Evolutionary conservation across 2,888 invertebrate species (phyloP).

Genomic region (Drepana falcataria): DNA sequence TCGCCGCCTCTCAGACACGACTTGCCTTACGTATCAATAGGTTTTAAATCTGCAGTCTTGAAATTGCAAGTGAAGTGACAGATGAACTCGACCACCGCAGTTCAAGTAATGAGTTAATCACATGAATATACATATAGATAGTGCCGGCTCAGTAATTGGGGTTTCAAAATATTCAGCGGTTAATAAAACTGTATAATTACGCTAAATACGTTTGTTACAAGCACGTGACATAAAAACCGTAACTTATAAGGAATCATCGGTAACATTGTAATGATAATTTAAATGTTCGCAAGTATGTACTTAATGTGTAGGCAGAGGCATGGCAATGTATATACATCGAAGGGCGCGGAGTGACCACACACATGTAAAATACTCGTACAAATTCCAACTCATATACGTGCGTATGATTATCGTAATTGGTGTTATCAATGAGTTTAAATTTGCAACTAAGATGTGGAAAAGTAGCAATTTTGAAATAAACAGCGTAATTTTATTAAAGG

Average conservation of each 20-base stretch:
- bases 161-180: neutral
- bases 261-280: conserved; percentile 16
- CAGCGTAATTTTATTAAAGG: neutral
- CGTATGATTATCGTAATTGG: neutral
- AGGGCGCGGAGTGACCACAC: neutral
- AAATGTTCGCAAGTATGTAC: conserved; percentile 18
- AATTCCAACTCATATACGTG: neutral
- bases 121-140: neutral
- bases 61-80: no score
- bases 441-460: neutral
- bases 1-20: no score
- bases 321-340: neutral
- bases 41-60: no score
- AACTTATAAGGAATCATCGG: conserved; percentile 16
- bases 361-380: conserved; percentile 1
- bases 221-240: neutral
- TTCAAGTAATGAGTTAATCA: no score
- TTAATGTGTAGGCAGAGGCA: conserved; percentile 2
- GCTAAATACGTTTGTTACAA: neutral
- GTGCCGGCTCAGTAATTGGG: neutral
- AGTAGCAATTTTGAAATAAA: neutral
- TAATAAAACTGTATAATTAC: neutral
- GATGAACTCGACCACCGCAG: no score
- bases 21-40: no score
- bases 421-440: neutral